These are phyloP conservation scores for Halcyon chelicuti DNA, from an alignment of 2,797 vertebrate species.

Conservation along the genomic window DNA sequence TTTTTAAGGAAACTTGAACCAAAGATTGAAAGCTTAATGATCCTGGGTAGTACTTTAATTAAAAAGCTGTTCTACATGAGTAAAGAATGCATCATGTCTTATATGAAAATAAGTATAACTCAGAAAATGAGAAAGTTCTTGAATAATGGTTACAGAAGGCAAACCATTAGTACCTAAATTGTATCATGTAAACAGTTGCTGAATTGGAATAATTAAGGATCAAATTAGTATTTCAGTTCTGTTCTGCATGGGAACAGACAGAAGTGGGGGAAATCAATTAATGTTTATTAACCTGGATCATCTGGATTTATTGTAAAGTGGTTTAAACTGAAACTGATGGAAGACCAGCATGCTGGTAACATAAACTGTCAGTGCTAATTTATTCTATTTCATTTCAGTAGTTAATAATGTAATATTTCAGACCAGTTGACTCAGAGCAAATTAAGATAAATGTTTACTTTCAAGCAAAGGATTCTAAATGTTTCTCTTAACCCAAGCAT, in stretches of 20 bases:
- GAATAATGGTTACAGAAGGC: background rate
- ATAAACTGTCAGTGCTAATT: constrained; percentile 28
- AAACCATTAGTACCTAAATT: constrained; percentile 10
- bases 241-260: constrained; percentile 40
- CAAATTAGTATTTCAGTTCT: constrained; percentile 47
- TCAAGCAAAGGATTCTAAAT: constrained; percentile 15
- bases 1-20: background rate
- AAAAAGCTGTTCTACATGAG: background rate
- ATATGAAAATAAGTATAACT: background rate
- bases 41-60: background rate
- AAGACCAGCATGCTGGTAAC: constrained; percentile 23
- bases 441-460: constrained; percentile 65
- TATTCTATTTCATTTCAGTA: constrained; percentile 40
- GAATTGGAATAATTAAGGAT: constrained; percentile 49
- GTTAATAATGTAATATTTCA: constrained; percentile 69
- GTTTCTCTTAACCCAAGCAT: constrained; percentile 15
- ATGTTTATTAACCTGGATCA: constrained; percentile 51
- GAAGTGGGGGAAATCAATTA: constrained; percentile 27
- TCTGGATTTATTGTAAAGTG: constrained; percentile 37
- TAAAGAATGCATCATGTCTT: background rate
- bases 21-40: background rate
- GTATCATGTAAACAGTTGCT: constrained; percentile 15
- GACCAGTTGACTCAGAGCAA: constrained; percentile 49
- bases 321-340: constrained; percentile 65
- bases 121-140: background rate